phyloP scores from a whole-genome alignment of 2,113 vertebrate genomes.

The Verasper variegatus region DNA sequence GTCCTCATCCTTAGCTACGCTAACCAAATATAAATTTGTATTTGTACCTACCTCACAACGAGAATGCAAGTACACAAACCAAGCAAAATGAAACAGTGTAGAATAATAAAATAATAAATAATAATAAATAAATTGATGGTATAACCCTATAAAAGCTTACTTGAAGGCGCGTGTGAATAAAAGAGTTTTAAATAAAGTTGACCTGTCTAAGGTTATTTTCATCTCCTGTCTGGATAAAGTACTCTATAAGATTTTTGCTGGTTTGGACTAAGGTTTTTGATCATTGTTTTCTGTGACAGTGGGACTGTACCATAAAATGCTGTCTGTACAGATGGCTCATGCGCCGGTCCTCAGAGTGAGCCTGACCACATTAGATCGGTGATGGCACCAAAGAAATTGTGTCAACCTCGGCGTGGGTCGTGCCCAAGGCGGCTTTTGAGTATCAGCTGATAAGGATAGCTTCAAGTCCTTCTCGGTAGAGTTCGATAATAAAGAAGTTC shows the following conservation, averaged over 20 bases:
- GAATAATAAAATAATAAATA: no score
- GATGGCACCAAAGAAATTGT: constrained; percentile 48
- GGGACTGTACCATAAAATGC: constrained; percentile 10
- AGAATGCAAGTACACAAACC: no score
- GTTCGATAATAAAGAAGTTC: constrained; percentile 64
- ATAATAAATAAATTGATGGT: no score
- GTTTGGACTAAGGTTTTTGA: neutral
- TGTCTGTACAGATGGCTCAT: constrained; percentile 21
- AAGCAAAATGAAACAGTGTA: no score
- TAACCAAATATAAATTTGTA: no score
- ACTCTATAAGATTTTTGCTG: neutral
- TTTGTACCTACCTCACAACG: no score
- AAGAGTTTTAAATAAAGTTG: no score
- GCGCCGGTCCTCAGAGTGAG: constrained; percentile 14
- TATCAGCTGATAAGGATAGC: constrained; percentile 61
- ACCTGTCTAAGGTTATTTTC: no score
- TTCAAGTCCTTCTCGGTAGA: constrained; percentile 39
- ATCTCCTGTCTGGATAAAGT: no score
- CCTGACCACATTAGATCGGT: constrained; percentile 44
- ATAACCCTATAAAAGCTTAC: no score
- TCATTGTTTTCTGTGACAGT: constrained; percentile 7
- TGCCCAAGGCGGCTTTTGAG: constrained; percentile 38
- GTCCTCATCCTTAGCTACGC: no score
- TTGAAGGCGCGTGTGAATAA: no score
- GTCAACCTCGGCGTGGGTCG: constrained; percentile 9